Evolutionary conservation across 2,888 invertebrate species (phyloP), one percentile per base, ranked within the genome.

Genomic region (Clitarchus hookeri): DNA sequence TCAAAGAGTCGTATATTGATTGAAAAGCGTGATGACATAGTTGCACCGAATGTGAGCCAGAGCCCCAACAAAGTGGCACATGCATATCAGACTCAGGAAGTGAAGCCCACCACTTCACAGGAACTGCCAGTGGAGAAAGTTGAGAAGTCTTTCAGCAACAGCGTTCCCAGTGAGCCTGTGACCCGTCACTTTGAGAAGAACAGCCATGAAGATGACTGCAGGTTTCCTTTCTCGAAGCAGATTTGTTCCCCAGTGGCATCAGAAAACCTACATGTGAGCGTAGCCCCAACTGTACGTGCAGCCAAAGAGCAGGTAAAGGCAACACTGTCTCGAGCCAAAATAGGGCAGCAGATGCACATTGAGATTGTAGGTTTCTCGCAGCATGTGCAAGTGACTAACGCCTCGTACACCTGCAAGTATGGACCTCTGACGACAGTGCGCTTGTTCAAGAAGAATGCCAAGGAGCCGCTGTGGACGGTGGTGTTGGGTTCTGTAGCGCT

Each of bases 1-100:
- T 94, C 94, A 88, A 96, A 96, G 91, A 97, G 96, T 89, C 94
- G 95, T 84, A 97, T 97, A 88, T 93, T 95, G 11, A 95, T 97
- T 84, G 97, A 97, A 91, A 95, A 94, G 88, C 94, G 94, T 86
- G 95, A 95, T 90, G 95, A 95, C 89, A 94, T 94, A 89, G 92
- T 93, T 80, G 93, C 93, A 44, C 94, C 95, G 4, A 92, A 92
- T 87, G 92, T 92, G 86, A 85, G 87, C 88, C 16, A 48, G 12
- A 90, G 54, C 44, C 26, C 84, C 53, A 84, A 80, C 26, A 85
- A 79, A n/a, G 65, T 23, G n/a, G 0, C n/a, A 23, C 65, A 23
- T 8, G 1, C 6, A 4, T 65, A 65, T 23, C 84, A 78, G 44
- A 84, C 23, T n/a, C 85, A 16, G 13, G 48, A 19, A 26, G 6